A percentile compares a stretch with the other conserved stretches of the same genome.
These are phyloP conservation scores for Chrysopilus asiliformis DNA, from an alignment of 2,888 invertebrate genomes.

Conservation along the genomic window DNA sequence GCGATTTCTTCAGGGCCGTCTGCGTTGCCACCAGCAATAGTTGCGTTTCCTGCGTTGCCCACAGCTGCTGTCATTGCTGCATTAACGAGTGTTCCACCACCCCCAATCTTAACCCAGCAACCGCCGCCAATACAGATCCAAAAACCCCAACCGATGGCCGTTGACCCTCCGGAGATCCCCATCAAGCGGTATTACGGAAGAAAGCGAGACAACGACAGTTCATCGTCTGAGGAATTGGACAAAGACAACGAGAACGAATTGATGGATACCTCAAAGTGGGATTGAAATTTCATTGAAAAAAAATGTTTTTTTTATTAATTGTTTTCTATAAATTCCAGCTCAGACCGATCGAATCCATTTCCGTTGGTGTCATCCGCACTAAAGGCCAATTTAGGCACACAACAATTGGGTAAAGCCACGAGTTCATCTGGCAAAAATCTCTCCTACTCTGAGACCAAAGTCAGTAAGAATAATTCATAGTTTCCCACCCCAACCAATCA, in stretches of 20 bases:
- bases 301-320: conserved; percentile 15
- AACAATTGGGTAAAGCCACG: conserved; percentile 27
- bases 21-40: not conserved
- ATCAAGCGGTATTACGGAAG: conserved; percentile 45
- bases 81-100: not conserved
- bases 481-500: no score
- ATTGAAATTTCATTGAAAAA: not conserved
- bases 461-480: conserved; percentile 78
- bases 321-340: conserved; percentile 41
- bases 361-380: conserved; percentile 37
- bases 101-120: not conserved
- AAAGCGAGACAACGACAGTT: conserved; percentile 41
- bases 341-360: conserved; percentile 28
- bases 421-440: conserved; percentile 22
- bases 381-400: conserved; percentile 42
- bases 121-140: conserved; percentile 9
- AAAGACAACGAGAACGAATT: conserved; percentile 23
- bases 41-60: not conserved
- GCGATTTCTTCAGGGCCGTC: conserved; percentile 5
- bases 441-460: conserved; percentile 69
- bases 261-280: conserved; percentile 18
- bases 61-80: not conserved
- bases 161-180: conserved; percentile 24
- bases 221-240: conserved; percentile 35
- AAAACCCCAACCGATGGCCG: conserved; percentile 4